These are phyloP conservation scores for Gallinago solitaria DNA, from an alignment of 2,797 vertebrate genomes.

Conservation along the genomic window DNA sequence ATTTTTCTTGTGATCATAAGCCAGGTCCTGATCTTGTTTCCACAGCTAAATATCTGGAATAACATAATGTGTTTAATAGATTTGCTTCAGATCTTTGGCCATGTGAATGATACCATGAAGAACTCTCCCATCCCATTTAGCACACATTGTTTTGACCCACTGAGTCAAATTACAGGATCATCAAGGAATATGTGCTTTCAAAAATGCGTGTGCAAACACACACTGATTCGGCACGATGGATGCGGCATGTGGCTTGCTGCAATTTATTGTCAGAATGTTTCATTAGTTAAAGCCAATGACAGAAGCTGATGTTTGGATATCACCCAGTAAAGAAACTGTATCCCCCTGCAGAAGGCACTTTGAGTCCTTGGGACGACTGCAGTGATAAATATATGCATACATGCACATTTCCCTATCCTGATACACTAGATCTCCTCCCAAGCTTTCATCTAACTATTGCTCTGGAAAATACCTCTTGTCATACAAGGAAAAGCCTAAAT, in stretches of 20 bases:
- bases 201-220: neutral
- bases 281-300: neutral
- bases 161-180: slow-evolving; percentile 46
- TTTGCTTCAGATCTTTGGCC: slow-evolving; percentile 56
- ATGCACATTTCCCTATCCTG: slow-evolving; percentile 39
- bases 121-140: slow-evolving; percentile 23
- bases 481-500: neutral
- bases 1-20: slow-evolving; percentile 62
- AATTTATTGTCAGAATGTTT: slow-evolving; percentile 47
- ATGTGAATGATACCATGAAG: slow-evolving; percentile 13
- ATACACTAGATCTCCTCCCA: slow-evolving; percentile 21
- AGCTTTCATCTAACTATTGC: slow-evolving; percentile 22
- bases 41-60: slow-evolving; percentile 58
- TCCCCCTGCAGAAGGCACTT: slow-evolving; percentile 40
- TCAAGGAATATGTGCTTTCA: slow-evolving; percentile 2
- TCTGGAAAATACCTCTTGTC: slow-evolving; percentile 42
- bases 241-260: neutral
- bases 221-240: neutral
- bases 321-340: slow-evolving; percentile 58
- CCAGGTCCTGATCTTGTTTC: slow-evolving; percentile 66
- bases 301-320: slow-evolving; percentile 49
- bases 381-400: neutral
- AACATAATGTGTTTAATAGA: slow-evolving; percentile 55
- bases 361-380: slow-evolving; percentile 7
- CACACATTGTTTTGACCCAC: neutral